A percentile compares a stretch with the other conserved stretches of the same genome.
Evolutionary conservation across 2,888 invertebrate genomes (phyloP).

Genomic region (Eurois occulta): DNA sequence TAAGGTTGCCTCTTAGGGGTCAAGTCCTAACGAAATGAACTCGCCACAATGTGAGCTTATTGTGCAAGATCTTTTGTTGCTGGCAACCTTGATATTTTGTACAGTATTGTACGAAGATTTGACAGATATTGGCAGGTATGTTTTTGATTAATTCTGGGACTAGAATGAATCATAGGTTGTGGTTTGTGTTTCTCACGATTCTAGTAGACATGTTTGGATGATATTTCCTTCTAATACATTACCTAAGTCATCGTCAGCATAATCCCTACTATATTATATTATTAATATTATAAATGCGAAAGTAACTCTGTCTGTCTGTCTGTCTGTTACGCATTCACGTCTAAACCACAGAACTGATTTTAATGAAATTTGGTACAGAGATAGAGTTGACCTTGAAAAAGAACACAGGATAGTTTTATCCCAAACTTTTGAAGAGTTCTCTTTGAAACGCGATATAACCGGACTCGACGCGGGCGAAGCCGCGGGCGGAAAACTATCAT

Average conservation of each 20-base stretch:
- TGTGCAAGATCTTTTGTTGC: constrained; percentile 63
- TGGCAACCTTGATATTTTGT: constrained; percentile 66
- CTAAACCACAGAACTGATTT: too few species aligned
- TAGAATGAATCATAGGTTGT: constrained; percentile 36
- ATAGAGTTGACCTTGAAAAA: too few species aligned
- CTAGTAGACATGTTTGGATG: background rate
- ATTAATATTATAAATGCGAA: too few species aligned
- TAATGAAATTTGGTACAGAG: too few species aligned
- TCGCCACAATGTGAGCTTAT: constrained; percentile 64
- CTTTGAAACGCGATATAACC: too few species aligned
- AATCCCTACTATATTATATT: too few species aligned
- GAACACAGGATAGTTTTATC: too few species aligned
- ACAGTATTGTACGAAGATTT: constrained; percentile 45
- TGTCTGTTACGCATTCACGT: too few species aligned
- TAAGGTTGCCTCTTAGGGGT: constrained; percentile 63
- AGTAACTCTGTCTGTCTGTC: too few species aligned
- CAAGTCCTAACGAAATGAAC: constrained; percentile 60
- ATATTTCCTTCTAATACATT: constrained; percentile 10
- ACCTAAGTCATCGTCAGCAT: background rate
- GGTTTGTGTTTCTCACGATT: constrained; percentile 27
- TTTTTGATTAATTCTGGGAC: constrained; percentile 34
- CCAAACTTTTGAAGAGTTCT: too few species aligned
- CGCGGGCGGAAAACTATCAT: too few species aligned
- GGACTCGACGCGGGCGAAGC: too few species aligned
- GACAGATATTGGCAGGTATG: constrained; percentile 58